Evolutionary conservation across 2,797 vertebrate species (phyloP).

Genomic region (Pelochelys cantorii): DNA sequence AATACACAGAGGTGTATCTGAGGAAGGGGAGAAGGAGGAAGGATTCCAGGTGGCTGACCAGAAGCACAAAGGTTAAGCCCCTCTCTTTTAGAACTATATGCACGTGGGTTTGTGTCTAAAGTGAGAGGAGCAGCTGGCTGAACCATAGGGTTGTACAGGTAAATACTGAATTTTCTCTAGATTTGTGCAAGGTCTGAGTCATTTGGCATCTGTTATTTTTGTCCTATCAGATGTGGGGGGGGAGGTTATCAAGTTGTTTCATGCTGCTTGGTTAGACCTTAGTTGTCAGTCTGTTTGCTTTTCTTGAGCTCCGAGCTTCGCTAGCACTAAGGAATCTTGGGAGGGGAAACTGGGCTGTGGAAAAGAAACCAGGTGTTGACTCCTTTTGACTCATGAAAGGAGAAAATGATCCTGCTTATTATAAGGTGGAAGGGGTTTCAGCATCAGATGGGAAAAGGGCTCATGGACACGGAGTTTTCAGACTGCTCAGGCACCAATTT

Average conservation of each 20-base stretch:
- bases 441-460: not conserved
- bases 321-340: not conserved
- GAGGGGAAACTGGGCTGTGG: not conserved
- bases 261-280: not conserved
- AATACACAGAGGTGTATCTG: not conserved
- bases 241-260: conserved; percentile 14
- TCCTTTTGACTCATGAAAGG: not conserved
- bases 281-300: not conserved
- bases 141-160: not conserved
- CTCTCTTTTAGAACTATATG: not conserved
- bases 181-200: not conserved
- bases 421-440: not conserved
- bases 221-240: not conserved
- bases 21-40: not conserved
- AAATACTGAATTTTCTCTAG: not conserved
- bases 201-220: not conserved
- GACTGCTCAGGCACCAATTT: not conserved
- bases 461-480: not conserved
- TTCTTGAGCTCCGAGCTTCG: not conserved
- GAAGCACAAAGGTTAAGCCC: not conserved
- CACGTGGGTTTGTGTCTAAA: not conserved
- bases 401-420: not conserved
- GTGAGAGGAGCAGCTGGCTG: not conserved
- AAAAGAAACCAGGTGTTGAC: not conserved
- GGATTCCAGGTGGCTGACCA: not conserved